Base-by-base conservation (phyloP, 2,888 invertebrate genomes). In the Drosophila atripex region DNA sequence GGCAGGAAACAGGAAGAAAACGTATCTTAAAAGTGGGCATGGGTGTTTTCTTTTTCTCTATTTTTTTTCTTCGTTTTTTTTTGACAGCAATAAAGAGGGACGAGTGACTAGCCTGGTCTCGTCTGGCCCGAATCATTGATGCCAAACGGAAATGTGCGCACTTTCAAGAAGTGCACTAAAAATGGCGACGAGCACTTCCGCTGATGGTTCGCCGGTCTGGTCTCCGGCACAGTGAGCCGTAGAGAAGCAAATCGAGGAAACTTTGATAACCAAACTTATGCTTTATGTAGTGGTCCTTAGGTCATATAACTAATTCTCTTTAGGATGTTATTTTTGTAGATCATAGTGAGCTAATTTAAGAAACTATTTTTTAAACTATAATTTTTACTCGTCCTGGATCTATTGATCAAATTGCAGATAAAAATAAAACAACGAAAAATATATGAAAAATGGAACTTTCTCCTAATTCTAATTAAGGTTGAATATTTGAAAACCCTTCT, bases 81-180 rank as follows among this genome's bases (percentile, higher is more conserved):
- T 18, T 16, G 61, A 23, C 3, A n/a, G 32, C 16, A n/a, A 49
- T 35, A 56, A 61, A 66, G 68, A 59, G 68, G 86, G 74, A n/a
- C 18, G 35, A 18, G 25, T 28, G 47, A 50, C 39, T 41, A 12
- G 1, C 41, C 9, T 35, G 18, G 53, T 28, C 28, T n/a, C 8
- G 11, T 25, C 12, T 21, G 43, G 53, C 12, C 45, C 83, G 80
- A 86, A 66, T 86, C 84, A 85, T 88, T 84, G 84, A 88, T 85
- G 88, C 85, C 87, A 80, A 85, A 80, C 85, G 88, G 88, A 88
- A 85, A 88, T 85, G 88, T 85, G 87, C 84, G 73, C 82, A 88
- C 88, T 84, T 83, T 86, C 76, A 77, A 86, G 87, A 84, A 84
- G 83, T 84, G 83, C 88, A 84, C 83, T 84, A 84, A 84, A 87